A percentile compares a stretch with the other conserved stretches of the same genome.
phyloP scores from a whole-genome alignment of 2,797 vertebrate species.

The Fistularia commersonii region DNA sequence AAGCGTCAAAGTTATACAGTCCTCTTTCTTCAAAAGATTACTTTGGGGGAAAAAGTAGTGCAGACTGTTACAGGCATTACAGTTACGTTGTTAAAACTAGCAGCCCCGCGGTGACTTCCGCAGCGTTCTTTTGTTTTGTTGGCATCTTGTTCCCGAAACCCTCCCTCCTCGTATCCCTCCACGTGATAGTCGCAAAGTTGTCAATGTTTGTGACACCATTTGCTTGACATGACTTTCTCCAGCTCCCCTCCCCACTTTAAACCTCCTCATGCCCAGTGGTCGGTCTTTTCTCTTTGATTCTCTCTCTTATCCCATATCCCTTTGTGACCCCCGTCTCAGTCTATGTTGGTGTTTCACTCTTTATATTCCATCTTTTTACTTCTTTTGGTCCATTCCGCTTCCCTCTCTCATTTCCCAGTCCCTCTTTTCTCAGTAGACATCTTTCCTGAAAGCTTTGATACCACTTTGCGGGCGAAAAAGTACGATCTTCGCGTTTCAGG shows the following conservation, averaged over 20 bases:
- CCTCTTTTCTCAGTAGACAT: constrained; percentile 1
- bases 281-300: constrained; percentile 15
- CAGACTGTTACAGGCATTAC: no score
- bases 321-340: background rate
- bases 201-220: constrained; percentile 19
- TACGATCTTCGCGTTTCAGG: constrained; percentile 5
- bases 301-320: background rate
- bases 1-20: no score
- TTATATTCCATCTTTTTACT: constrained; percentile 4
- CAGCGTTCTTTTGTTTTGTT: no score
- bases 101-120: no score
- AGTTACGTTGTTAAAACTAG: no score
- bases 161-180: constrained; percentile 11
- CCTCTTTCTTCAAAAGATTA: no score
- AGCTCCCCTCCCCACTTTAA: constrained; percentile 3
- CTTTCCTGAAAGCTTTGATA: constrained; percentile 7
- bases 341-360: background rate
- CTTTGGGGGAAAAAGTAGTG: no score
- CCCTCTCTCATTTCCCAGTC: constrained; percentile 1
- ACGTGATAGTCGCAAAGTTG: constrained; percentile 8
- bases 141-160: no score
- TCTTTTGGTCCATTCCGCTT: background rate
- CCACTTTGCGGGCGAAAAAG: constrained; percentile 6
- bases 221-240: constrained; percentile 25
- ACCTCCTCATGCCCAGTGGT: constrained; percentile 4